phyloP scores from a whole-genome alignment of 2,113 vertebrate species.

The Upupa epops region DNA sequence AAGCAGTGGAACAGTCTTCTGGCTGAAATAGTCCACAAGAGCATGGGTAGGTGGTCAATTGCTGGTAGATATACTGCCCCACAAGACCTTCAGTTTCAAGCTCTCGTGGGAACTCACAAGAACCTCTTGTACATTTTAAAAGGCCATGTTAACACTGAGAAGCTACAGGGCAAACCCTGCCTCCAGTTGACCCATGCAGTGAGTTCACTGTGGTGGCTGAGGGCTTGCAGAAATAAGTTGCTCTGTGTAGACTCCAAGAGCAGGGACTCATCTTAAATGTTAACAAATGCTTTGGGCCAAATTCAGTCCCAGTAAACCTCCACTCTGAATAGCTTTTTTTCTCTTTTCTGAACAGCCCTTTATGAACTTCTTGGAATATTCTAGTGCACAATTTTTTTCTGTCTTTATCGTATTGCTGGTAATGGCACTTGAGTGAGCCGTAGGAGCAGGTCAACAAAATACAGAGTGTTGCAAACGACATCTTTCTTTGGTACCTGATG shows the following conservation, averaged over 20 bases:
- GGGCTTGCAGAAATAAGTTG: background rate
- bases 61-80: background rate
- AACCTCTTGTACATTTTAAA: background rate
- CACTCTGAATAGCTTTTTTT: background rate
- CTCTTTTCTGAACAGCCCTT: background rate
- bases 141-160: background rate
- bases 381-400: background rate
- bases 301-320: background rate
- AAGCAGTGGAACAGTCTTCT: background rate
- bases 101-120: background rate
- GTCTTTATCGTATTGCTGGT: background rate
- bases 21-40: fast-evolving
- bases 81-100: background rate
- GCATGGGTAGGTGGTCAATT: background rate
- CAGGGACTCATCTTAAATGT: background rate
- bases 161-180: background rate
- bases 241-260: fast-evolving
- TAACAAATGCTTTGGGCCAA: background rate
- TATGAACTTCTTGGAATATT: background rate
- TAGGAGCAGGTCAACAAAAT: background rate
- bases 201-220: fast-evolving
- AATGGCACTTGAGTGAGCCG: background rate
- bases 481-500: background rate
- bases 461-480: background rate
- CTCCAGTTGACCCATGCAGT: background rate